Base-by-base conservation (phyloP, 2,888 invertebrate genomes). In the Ectropis crepuscularia region DNA sequence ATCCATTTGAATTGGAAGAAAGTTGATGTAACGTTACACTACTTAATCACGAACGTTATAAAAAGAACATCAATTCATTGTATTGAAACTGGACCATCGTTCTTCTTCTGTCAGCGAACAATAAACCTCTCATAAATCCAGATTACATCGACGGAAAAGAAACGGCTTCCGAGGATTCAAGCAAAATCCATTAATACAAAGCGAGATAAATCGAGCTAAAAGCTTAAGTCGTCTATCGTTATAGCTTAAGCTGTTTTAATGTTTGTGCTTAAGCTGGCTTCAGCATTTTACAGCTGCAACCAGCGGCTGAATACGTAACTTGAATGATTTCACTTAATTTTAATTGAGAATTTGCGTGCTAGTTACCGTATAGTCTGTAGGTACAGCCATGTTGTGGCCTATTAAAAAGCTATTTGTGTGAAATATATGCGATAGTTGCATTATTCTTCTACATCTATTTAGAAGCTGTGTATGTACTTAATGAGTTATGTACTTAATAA, bases 121-220 rank as follows among this genome's bases (percentile, higher is more conserved):
- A 47, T 55, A 60, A 65, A 57, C 36, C 36, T 55, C 53, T 57
- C 60, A 57, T 53, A 65, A 65, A 65, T 65, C 51, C 60, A 47
- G 48, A 63, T 50, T 55, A 60, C 53, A 57, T 65, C 9, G 53
- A 65, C 60, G 47, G 55, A 45, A 53, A 57, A 55, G 60, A 60
- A 64, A 59, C 46, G 55, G 43, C 45, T 53, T 48, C 53, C 48
- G 38, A 42, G 46, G 58, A 57, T 49, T 57, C 38, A 53, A 60
- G 43, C 48, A 10, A 66, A 66, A 65, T 65, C 55, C 62, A 67
- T 63, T 63, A 62, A 57, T 58, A 57, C 62, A 46, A 66, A 67
- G 60, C 58, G 69, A 70, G 66, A 69, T 69, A 70, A 72, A 69
- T 69, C 63, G 39, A 49, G 64, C 47, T 51, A 55, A 50, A 49